Evolutionary conservation across 2,797 vertebrate genomes (phyloP), one percentile per base, ranked within the genome.

Genomic region (Limnodromus scolopaceus): DNA sequence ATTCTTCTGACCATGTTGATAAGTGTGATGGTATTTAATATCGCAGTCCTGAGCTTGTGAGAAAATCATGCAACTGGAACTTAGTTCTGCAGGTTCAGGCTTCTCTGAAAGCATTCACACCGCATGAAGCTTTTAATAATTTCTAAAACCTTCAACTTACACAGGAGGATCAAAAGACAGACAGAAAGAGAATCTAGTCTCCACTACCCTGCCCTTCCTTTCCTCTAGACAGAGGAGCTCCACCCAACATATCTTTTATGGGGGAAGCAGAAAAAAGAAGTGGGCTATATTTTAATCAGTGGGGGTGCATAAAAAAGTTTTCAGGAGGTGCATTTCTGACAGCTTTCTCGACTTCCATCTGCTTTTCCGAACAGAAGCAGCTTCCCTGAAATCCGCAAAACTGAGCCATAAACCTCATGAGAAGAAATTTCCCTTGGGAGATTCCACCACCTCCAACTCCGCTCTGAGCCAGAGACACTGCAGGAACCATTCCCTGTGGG

Each of bases 131-230:
- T 96, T 95, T 93, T 87, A 71, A 89, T 92, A 92, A 94, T 89
- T 94, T 93, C 89, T 93, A 71, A 95, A 95, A 83, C 92, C 61
- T 91, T 86, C 82, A 80, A 66, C 95, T 94, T 91, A 41, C 87
- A 74, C 60, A 78, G 58, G 54, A 90, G 92, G 94, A 97, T 96
- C 90, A 94, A 97, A 96, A 77, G 86, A 74, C 46, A 95, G 76
- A 57, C 43, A 78, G 95, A 92, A 92, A 95, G 65, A 75, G 78
- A 94, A 94, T 43, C 84, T n/a, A 65, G 69, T 69, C 87, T 92
- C 72, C n/a, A 41, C 61, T 87, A 85, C 49, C 61, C 82, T 92
- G 87, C 76, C 72, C 36, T 84, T 55, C 91, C 69, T 81, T 92
- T 91, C 84, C 87, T 83, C 79, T 75, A 75, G 76, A 77, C 72